Evolutionary conservation across 2,797 vertebrate genomes (phyloP).

Genomic region (Echiichthys vipera): DNA sequence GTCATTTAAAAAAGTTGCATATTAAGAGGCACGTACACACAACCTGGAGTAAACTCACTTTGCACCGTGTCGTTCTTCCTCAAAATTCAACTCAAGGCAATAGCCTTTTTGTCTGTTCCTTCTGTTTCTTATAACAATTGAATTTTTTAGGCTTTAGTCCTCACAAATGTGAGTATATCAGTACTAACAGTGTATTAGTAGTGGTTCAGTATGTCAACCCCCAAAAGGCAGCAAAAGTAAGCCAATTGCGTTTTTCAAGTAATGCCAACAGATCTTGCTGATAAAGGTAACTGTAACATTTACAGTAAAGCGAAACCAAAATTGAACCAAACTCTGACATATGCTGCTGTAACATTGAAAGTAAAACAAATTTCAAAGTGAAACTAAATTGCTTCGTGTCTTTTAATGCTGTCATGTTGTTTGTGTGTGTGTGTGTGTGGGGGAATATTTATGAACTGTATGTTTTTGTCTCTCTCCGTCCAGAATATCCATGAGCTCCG

Average conservation of each 20-base stretch:
- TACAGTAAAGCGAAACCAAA: background rate
- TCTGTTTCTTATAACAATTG: background rate
- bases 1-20: background rate
- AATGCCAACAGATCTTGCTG: background rate
- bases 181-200: background rate
- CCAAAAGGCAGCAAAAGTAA: background rate
- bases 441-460: background rate
- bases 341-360: slow-evolving; percentile 3
- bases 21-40: background rate
- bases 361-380: background rate
- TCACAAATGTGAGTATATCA: background rate
- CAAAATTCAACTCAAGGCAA: too few relatives aligned
- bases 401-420: background rate
- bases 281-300: too few relatives aligned
- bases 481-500: slow-evolving; percentile 95
- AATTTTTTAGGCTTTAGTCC: background rate
- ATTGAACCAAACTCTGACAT: background rate
- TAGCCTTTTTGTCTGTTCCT: background rate
- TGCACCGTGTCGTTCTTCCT: background rate
- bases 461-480: slow-evolving; percentile 43
- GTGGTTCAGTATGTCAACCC: background rate
- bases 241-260: background rate
- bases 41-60: background rate
- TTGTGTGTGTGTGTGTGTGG: background rate
- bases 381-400: background rate